Evolutionary conservation across 2,888 invertebrate species (phyloP).

Genomic region (Ophion costatus): DNA sequence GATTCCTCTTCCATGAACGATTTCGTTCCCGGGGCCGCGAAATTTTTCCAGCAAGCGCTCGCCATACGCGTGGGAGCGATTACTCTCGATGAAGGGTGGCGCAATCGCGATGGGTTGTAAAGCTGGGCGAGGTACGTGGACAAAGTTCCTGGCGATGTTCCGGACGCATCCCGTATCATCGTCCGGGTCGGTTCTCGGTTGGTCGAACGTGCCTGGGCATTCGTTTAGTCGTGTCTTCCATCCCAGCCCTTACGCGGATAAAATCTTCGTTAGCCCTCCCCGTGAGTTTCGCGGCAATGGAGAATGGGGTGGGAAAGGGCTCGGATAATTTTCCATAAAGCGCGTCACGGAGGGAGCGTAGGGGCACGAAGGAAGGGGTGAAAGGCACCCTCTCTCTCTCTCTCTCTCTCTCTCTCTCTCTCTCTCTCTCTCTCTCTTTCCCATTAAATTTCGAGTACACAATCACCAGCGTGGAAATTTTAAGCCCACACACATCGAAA

Average conservation of each 20-base stretch:
- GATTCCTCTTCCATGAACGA: background rate
- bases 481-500: conserved; percentile 38
- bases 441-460: conserved; percentile 58
- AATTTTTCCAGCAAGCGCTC: conserved; percentile 34
- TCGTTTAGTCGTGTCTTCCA: conserved; percentile 71
- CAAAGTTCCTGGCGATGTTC: conserved; percentile 30
- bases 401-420: conserved; percentile 30
- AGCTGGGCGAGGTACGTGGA: conserved; percentile 2
- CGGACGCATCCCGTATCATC: conserved; percentile 46
- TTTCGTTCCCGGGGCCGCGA: conserved; percentile 38
- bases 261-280: conserved; percentile 74
- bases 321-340: conserved; percentile 73
- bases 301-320: conserved; percentile 28
- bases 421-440: conserved; percentile 34
- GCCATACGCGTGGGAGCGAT: conserved; percentile 16
- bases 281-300: conserved; percentile 14
- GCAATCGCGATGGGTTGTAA: conserved; percentile 6
- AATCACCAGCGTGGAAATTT: conserved; percentile 57
- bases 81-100: background rate
- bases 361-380: background rate
- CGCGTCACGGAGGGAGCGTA: conserved; percentile 64
- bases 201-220: conserved; percentile 81
- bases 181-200: conserved; percentile 72
- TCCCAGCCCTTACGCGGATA: conserved; percentile 70
- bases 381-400: conserved; percentile 21